Percentiles rank a stretch among this genome's conserved stretches.
Conservation (phyloP, 1,140 invertebrate genomes). For the Antheraea mylitta region DNA sequence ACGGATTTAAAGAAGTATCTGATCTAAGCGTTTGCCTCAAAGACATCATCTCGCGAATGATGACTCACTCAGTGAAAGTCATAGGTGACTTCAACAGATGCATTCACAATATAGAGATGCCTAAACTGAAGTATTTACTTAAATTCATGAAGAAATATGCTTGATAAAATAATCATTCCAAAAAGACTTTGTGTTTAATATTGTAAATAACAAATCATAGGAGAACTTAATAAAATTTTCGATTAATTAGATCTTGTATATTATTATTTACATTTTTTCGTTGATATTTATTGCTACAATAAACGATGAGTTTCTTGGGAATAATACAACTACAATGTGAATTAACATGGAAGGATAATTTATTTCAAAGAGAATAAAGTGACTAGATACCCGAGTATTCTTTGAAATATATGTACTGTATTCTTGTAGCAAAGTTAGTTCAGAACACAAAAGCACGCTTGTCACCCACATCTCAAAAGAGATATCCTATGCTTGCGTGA, state of each 20-base stretch:
- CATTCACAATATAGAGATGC: constrained; percentile 74
- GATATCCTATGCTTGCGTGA: background rate
- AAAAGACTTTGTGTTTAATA: background rate
- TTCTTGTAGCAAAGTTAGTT: background rate
- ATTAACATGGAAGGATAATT: too few relatives aligned
- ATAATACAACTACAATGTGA: too few relatives aligned
- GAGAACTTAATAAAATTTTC: background rate
- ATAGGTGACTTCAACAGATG: constrained; percentile 72
- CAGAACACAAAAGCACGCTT: background rate
- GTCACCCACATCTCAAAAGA: background rate
- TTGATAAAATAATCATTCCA: constrained; percentile 19
- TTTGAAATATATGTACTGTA: constrained; percentile 1
- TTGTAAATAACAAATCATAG: constrained; percentile 15
- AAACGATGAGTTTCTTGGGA: too few relatives aligned
- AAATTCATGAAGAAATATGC: constrained; percentile 76
- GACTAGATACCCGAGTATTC: background rate
- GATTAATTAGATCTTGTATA: background rate
- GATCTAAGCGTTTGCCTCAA: constrained; percentile 69
- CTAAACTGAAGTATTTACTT: constrained; percentile 67
- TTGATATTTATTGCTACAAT: too few relatives aligned
- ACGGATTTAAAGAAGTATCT: constrained; percentile 71
- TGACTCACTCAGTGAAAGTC: constrained; percentile 72
- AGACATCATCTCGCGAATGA: constrained; percentile 72
- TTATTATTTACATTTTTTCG: too few relatives aligned
- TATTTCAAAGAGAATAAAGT: background rate